phyloP scores from a whole-genome alignment of 2,113 vertebrate genomes.

The Mustela lutreola region DNA sequence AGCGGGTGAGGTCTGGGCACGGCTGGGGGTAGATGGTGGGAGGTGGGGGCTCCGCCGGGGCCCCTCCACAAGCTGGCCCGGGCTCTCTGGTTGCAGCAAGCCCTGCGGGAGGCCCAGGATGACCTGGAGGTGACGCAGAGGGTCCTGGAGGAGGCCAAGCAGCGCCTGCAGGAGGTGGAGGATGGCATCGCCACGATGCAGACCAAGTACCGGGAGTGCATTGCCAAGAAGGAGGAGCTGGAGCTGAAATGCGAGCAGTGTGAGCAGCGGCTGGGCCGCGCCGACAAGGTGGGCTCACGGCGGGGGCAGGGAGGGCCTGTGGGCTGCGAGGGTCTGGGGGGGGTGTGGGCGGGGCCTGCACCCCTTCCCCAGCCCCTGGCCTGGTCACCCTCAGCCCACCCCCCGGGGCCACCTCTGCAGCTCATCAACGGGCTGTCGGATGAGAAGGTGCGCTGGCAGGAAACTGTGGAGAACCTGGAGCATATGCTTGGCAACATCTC shows the following conservation, averaged over 20 bases:
- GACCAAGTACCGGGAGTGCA: conserved; percentile 90
- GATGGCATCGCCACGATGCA: conserved; percentile 90
- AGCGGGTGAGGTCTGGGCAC: conserved; percentile 89
- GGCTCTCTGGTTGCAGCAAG: conserved; percentile 86
- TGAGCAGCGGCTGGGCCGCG: conserved; percentile 89
- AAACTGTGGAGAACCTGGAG: conserved; percentile 91
- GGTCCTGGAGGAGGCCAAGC: conserved; percentile 91
- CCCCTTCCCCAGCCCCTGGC: not conserved
- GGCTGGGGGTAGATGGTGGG: not conserved
- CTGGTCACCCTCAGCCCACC: not conserved
- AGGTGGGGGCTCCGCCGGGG: not conserved
- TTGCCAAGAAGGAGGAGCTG: conserved; percentile 93
- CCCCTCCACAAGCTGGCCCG: not conserved
- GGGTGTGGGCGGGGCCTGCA: not conserved
- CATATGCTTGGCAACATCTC: conserved; percentile 91
- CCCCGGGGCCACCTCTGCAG: conserved; percentile 80
- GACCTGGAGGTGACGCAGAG: conserved; percentile 91
- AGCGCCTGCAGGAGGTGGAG: conserved; percentile 88
- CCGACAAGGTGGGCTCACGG: conserved; percentile 88
- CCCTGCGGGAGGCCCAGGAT: conserved; percentile 91
- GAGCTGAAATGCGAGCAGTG: conserved; percentile 93
- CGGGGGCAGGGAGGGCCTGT: no score
- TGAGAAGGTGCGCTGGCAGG: conserved; percentile 94
- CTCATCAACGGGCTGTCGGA: conserved; percentile 94
- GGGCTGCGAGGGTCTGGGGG: no score